Evolutionary conservation across 37 sponge, comb jelly and placozoan species (phyloP).

Genomic region (Ephydatia muelleri): DNA sequence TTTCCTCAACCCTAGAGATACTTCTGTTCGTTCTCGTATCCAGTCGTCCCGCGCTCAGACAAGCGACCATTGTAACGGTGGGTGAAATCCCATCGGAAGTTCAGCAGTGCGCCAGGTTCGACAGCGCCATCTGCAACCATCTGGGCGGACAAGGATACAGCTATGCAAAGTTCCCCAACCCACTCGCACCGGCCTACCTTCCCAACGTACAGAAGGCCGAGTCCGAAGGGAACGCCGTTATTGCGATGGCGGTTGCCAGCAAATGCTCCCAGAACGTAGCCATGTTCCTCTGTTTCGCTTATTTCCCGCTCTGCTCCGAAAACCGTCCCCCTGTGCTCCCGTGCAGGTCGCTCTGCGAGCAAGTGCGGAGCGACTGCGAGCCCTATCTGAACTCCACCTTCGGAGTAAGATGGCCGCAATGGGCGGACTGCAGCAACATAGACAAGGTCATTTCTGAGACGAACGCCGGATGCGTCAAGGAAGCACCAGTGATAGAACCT

Average conservation of each 20-base stretch:
- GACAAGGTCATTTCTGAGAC: neutral
- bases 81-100: neutral
- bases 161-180: neutral
- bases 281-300: conserved; percentile 8
- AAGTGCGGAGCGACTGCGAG: neutral
- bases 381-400: conserved; percentile 1
- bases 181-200: neutral
- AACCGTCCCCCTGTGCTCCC: neutral
- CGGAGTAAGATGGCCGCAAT: neutral
- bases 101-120: neutral
- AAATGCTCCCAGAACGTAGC: neutral
- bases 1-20: neutral
- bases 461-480: neutral
- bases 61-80: neutral
- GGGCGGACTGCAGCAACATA: neutral
- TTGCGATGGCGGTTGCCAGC: neutral
- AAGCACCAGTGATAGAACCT: neutral
- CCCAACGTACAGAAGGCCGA: neutral
- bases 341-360: conserved; percentile 9
- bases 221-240: neutral
- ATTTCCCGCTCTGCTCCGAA: conserved; percentile 24
- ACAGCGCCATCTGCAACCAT: neutral
- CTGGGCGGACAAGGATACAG: neutral
- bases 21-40: neutral
- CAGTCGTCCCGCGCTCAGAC: neutral